Percentiles rank a stretch among this genome's conserved stretches.
Conservation (phyloP, 2,888 invertebrate genomes). For the Perizoma flavofasciatum region DNA sequence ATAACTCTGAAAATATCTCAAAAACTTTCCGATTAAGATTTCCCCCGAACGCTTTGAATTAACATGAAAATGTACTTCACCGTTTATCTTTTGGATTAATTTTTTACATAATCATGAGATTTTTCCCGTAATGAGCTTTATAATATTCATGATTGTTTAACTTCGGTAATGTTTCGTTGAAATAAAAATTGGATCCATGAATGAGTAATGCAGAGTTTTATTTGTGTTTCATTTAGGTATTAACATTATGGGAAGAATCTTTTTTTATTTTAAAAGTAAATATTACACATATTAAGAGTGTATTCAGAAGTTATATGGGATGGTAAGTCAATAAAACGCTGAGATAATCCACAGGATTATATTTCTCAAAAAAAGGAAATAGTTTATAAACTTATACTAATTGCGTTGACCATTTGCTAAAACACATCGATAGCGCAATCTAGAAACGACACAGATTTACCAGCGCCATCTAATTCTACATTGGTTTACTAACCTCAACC, state of each 20-base stretch:
- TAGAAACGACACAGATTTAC: no score
- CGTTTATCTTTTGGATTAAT: slow-evolving; percentile 53
- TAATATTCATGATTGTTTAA: slow-evolving; percentile 45
- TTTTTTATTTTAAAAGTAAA: no score
- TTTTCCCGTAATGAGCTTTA: slow-evolving; percentile 46
- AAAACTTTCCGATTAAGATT: slow-evolving; percentile 59
- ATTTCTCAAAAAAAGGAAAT: no score
- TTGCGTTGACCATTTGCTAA: no score
- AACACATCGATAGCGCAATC: no score
- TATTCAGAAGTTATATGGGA: no score
- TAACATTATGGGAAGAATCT: neutral
- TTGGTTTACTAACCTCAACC: no score
- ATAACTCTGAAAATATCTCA: slow-evolving; percentile 33
- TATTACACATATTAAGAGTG: no score
- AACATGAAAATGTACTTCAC: slow-evolving; percentile 60
- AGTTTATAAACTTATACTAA: no score
- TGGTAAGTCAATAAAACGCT: no score
- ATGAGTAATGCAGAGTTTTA: slow-evolving; percentile 24
- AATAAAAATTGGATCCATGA: slow-evolving; percentile 31
- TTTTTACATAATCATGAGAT: slow-evolving; percentile 51
- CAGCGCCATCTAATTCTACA: no score
- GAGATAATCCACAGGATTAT: no score
- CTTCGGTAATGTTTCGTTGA: slow-evolving; percentile 27
- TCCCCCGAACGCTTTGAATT: slow-evolving; percentile 50
- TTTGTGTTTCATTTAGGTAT: slow-evolving; percentile 18